phyloP scores from a whole-genome alignment of 2,113 vertebrate genomes.

The Malurus alboscapulatus region DNA sequence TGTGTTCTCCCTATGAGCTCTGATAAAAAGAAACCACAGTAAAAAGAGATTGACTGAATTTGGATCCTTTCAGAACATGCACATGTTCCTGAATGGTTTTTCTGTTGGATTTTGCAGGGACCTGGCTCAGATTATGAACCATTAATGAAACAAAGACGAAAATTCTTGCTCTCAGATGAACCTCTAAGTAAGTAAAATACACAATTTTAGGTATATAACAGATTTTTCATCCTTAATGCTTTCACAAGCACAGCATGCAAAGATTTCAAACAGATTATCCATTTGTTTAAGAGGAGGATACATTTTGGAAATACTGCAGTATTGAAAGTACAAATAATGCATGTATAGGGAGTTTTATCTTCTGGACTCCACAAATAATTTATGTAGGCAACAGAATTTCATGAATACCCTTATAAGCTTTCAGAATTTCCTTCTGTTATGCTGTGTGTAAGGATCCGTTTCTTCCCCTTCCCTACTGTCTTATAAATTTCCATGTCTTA shows the following conservation, averaged over 20 bases:
- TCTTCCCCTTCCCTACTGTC: not conserved
- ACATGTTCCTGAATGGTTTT: not conserved
- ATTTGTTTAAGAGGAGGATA: not conserved
- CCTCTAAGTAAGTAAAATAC: slow-evolving; percentile 61
- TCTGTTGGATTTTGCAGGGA: slow-evolving; percentile 54
- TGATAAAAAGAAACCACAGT: not conserved
- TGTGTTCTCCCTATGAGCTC: not conserved
- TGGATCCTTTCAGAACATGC: not conserved
- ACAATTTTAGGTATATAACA: not conserved
- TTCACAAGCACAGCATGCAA: not conserved
- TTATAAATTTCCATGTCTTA: not conserved
- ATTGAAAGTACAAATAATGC: not conserved
- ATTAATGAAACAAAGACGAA: slow-evolving; percentile 63
- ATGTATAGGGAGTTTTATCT: not conserved
- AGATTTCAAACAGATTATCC: not conserved
- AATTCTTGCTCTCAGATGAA: slow-evolving; percentile 67
- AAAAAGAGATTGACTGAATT: not conserved
- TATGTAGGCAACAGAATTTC: not conserved
- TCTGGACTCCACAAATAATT: not conserved
- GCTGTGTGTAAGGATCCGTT: not conserved
- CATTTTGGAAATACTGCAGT: not conserved
- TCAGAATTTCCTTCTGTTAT: not conserved
- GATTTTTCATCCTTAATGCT: not conserved
- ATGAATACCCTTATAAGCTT: not conserved
- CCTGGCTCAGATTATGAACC: slow-evolving; percentile 67